Evolutionary conservation across 1,140 invertebrate species (phyloP).

Genomic region (Oryzaephilus surinamensis): DNA sequence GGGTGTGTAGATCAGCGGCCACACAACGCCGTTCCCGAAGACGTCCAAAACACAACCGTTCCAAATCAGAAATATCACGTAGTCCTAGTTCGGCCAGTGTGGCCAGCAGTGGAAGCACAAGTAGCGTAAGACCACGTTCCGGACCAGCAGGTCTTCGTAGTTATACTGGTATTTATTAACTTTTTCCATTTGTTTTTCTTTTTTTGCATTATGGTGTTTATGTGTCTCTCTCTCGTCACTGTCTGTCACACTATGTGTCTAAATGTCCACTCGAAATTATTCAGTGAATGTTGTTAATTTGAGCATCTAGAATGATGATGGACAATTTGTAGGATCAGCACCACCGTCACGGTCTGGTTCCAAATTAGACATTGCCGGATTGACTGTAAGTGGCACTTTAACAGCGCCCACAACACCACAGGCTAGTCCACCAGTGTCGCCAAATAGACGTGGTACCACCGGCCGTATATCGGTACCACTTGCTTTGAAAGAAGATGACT

Average conservation of each 20-base stretch:
- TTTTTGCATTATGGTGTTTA: no score
- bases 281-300: no score
- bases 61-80: conserved; percentile 24
- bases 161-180: conserved; percentile 54
- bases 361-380: conserved; percentile 48
- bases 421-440: conserved; percentile 31
- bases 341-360: conserved; percentile 56
- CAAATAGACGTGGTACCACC: conserved; percentile 20
- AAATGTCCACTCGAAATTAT: no score
- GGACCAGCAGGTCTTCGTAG: conserved; percentile 62
- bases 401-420: conserved; percentile 33
- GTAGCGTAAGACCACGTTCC: conserved; percentile 51
- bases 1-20: conserved; percentile 40
- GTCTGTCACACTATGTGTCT: no score
- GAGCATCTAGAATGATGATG: background rate
- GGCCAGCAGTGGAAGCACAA: conserved; percentile 46
- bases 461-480: conserved; percentile 27
- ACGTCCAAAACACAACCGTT: conserved; percentile 39
- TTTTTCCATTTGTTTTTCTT: no score
- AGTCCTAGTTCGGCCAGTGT: conserved; percentile 43
- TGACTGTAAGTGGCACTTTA: conserved; percentile 40
- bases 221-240: no score
- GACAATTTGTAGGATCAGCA: conserved; percentile 37
- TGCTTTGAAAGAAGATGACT: conserved; percentile 30
- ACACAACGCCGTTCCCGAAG: conserved; percentile 26